Base-by-base conservation (phyloP, 37 sponge, comb jelly and placozoan species). In the Spongilla lacustris region DNA sequence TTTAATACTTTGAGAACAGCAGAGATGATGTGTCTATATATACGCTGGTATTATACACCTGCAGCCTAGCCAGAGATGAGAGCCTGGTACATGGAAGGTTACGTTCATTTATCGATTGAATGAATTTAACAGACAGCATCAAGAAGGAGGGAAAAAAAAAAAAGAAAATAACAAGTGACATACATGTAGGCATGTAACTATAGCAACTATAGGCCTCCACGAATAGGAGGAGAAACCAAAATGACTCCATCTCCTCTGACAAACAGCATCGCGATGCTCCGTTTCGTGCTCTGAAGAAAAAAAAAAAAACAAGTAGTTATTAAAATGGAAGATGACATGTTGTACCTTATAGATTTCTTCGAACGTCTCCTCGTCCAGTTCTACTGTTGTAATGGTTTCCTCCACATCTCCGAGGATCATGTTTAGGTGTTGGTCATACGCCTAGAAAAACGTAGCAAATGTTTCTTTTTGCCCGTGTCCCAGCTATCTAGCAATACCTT, bases 161-260 rank as follows among this genome's bases (percentile, higher is more conserved):
- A 9, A 41, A 3, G 6, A 41, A 9, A 6, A 9, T 3, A 9
- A 41, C 6, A 6, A 6, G 35, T 75, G 76, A 41, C 2, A 24
- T 8, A 49, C 5, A 49, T 78, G 49, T 28, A 36, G 14, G 50
- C 27, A 6, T 26, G 29, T 14, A 14, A 3, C 5, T 3, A 75
- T 26, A 14, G 3, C 41, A 0, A 76, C 66, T 36, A 95, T 66
- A 89, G 28, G 13, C 89, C 85, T 0, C n/a, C 93, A 29, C 93
- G 72, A 13, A 92, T 83, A 22, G 99, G 97, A 27, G 99, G 99
- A 0, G 99, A 98, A 28, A 98, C 91, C 6, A 98, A 89, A 72
- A 98, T 98, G 22, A 98, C 97, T 28, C 99, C 99, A 87, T 98
- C 99, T 72, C 99, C 99, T 49, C 99, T 83, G 30, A 98, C 97